Base-by-base conservation (phyloP, 2,797 vertebrate genomes). In the Myotis planiceps region DNA sequence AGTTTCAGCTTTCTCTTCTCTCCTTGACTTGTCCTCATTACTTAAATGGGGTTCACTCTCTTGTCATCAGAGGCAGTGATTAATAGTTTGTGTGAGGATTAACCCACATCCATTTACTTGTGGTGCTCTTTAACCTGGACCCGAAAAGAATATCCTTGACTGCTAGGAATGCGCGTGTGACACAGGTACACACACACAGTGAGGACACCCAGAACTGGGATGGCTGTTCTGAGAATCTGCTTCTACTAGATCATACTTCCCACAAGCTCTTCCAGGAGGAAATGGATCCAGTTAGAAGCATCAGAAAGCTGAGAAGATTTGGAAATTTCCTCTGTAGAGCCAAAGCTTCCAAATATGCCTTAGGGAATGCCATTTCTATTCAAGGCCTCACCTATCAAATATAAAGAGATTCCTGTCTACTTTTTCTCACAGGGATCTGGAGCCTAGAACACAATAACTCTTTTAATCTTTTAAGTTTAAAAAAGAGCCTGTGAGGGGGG, bases 391-490 rank as follows among this genome's bases (percentile, higher is more conserved):
- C 74, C 25, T 60, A 25, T 42, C 58, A 19, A 71, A 37, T 32
- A 51, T 87, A 47, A 91, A 72, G 72, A 91, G 39, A 76, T 49
- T 82, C 27, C 8, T 4, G 65, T 47, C 29, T 42, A 18, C 25
- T 71, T 86, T 76, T 72, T 58, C 39, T 94, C 39, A 37, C 37
- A 15, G 90, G 45, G 68, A 74, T 87, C 53, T 95, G 80, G 75
- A 55, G n/a, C 32, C 42, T 32, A 32, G 60, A 72, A 83, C 10
- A 65, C 3, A 80, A 25, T 55, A 72, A 78, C 13, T 55, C 21
- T 74, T 89, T 55, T 65, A 72, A 74, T 86, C 19, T 80, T 81
- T 86, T 74, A 86, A 86, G n/a, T 94, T 80, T 55, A 51, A 45
- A 75, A 53, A 42, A 34, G 39, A 58, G 47, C 69, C 27, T 42